These are phyloP conservation scores for Asarcornis scutulata DNA, from an alignment of 2,113 vertebrate genomes.

Conservation along the genomic window DNA sequence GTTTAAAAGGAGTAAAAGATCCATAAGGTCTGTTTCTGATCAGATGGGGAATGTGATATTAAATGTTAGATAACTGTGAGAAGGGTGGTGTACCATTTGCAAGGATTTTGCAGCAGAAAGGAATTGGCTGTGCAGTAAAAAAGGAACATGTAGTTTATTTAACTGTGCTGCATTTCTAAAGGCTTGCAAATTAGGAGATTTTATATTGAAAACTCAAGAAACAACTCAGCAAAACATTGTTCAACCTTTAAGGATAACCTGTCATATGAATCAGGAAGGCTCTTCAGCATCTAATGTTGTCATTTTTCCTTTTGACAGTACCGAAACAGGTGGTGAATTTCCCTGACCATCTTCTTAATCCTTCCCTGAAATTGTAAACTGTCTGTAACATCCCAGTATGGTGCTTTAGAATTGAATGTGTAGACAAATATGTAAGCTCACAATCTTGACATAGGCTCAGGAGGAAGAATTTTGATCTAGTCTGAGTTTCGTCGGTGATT, in stretches of 20 bases:
- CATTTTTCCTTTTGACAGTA: neutral
- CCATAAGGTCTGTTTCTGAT: neutral
- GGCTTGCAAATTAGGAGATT: neutral
- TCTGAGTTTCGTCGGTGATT: neutral
- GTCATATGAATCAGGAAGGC: neutral
- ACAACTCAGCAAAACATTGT: neutral
- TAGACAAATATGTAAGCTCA: neutral
- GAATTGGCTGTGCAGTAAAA: conserved; percentile 17
- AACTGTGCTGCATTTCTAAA: conserved; percentile 11
- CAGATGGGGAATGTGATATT: neutral
- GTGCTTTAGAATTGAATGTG: neutral
- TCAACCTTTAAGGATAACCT: neutral
- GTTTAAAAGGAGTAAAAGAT: conserved; percentile 19
- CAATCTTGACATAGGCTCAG: neutral
- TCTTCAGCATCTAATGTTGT: neutral
- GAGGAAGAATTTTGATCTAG: neutral
- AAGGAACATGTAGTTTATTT: conserved; percentile 16
- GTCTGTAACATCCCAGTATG: neutral
- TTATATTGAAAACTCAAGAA: conserved; percentile 21
- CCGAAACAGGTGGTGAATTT: neutral
- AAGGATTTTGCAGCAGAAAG: neutral
- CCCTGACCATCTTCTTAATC: neutral
- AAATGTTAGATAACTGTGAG: neutral
- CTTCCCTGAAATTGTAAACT: neutral
- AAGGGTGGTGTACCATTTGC: neutral